Evolutionary conservation across 2,888 invertebrate species (phyloP).

Genomic region (Trachelus iudaicus): DNA sequence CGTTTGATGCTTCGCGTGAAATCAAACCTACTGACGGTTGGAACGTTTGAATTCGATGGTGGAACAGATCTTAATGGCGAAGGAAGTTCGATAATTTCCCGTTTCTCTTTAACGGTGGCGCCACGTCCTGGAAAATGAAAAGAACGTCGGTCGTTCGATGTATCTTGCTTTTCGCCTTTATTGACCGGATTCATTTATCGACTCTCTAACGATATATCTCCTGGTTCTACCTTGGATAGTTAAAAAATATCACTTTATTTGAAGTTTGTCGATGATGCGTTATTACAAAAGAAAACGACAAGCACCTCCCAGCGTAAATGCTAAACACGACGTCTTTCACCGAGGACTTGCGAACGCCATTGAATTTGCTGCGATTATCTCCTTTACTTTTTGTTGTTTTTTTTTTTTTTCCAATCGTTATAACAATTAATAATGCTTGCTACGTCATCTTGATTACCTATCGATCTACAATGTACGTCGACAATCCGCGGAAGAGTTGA

Average conservation of each 20-base stretch:
- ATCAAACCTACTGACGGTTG: not conserved
- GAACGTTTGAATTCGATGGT: not conserved
- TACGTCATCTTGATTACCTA: not conserved
- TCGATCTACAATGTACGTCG: not conserved
- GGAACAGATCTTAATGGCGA: not conserved
- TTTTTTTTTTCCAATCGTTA: not conserved
- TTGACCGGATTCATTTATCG: not conserved
- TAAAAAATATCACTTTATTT: conserved; percentile 46
- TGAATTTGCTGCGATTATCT: not conserved
- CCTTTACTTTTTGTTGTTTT: not conserved
- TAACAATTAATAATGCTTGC: not conserved
- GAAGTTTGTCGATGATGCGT: conserved; percentile 29
- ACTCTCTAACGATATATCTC: not conserved
- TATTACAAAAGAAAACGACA: conserved; percentile 36
- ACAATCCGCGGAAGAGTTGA: not conserved
- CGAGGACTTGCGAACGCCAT: not conserved
- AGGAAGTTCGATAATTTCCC: not conserved
- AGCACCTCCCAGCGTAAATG: conserved; percentile 8
- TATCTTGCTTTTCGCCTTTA: not conserved
- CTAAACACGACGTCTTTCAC: not conserved
- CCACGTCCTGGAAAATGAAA: not conserved
- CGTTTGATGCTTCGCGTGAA: not conserved
- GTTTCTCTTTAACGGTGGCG: not conserved
- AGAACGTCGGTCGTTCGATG: not conserved
- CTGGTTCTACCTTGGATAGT: conserved; percentile 12